Percentiles rank a stretch among this genome's conserved stretches.
phyloP scores from a whole-genome alignment of 2,888 invertebrate species.

The Amphimallon solstitiale region DNA sequence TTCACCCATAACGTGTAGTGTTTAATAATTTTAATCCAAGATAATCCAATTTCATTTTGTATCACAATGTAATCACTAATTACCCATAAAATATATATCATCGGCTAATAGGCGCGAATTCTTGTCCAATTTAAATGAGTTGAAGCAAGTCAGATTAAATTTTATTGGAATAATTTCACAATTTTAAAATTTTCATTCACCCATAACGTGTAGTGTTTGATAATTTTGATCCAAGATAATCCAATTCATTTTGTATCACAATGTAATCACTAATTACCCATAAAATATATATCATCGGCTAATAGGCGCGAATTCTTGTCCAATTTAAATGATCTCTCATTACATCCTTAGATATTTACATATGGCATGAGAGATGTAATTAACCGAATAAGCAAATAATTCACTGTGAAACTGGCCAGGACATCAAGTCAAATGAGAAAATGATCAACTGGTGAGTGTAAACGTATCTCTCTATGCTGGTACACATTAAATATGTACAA shows the following conservation, averaged over 20 bases:
- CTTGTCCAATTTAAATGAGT: not conserved
- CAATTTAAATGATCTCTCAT: conserved; percentile 1
- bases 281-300: not conserved
- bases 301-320: not conserved
- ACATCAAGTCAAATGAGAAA: not conserved
- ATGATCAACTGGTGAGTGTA: not conserved
- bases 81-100: not conserved
- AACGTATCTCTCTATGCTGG: too few relatives aligned
- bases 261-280: not conserved
- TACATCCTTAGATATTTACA: not conserved
- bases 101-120: not conserved
- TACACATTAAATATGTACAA: not conserved
- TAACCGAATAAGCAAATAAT: conserved; percentile 4
- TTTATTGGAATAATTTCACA: too few relatives aligned
- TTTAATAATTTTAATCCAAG: too few relatives aligned
- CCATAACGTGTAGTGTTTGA: too few relatives aligned
- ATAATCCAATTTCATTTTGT: too few relatives aligned
- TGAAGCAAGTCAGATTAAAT: too few relatives aligned
- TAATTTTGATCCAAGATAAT: too few relatives aligned
- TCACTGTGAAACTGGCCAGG: not conserved
- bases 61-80: not conserved
- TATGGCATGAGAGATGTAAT: not conserved
- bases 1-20: too few relatives aligned
- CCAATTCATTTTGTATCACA: too few relatives aligned
- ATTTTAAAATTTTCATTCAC: too few relatives aligned